These are phyloP conservation scores for Zaprionus vittiger DNA, from an alignment of 1,140 invertebrate species.

Conservation along the genomic window DNA sequence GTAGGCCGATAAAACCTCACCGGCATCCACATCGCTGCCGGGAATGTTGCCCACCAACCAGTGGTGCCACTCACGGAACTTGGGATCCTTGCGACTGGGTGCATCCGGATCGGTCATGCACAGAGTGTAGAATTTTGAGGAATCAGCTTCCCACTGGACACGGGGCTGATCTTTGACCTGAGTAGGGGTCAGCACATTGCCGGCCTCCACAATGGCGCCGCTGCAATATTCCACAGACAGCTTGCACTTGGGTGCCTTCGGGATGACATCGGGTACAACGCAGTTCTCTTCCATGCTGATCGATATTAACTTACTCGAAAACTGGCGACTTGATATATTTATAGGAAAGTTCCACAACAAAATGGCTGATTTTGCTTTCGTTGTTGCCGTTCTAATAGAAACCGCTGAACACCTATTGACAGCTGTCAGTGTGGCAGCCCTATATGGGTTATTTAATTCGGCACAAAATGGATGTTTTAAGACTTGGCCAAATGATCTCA, in stretches of 20 bases:
- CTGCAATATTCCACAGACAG: conserved; percentile 47
- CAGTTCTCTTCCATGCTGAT: conserved; percentile 70
- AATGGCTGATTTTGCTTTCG: conserved; percentile 8
- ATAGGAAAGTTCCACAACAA: conserved; percentile 27
- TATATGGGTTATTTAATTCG: conserved; percentile 10
- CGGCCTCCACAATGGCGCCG: conserved; percentile 86
- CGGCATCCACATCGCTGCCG: conserved; percentile 89
- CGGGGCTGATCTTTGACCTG: conserved; percentile 89
- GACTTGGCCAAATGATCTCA: not conserved
- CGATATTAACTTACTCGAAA: conserved; percentile 15
- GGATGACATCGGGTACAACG: conserved; percentile 77
- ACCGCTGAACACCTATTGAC: conserved; percentile 20
- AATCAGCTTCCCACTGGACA: conserved; percentile 88
- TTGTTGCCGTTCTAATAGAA: conserved; percentile 18
- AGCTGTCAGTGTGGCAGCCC: conserved; percentile 33
- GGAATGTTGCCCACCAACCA: conserved; percentile 97
- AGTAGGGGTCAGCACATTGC: conserved; percentile 89
- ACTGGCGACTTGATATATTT: conserved; percentile 10
- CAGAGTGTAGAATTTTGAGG: conserved; percentile 89
- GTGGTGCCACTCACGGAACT: conserved; percentile 95
- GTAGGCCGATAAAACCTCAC: conserved; percentile 92
- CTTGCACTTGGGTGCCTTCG: conserved; percentile 53
- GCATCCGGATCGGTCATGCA: conserved; percentile 87
- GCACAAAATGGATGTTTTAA: not conserved
- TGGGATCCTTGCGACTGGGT: conserved; percentile 91